Conservation (phyloP, 1,140 invertebrate genomes). For the Matsumurasca onukii region DNA sequence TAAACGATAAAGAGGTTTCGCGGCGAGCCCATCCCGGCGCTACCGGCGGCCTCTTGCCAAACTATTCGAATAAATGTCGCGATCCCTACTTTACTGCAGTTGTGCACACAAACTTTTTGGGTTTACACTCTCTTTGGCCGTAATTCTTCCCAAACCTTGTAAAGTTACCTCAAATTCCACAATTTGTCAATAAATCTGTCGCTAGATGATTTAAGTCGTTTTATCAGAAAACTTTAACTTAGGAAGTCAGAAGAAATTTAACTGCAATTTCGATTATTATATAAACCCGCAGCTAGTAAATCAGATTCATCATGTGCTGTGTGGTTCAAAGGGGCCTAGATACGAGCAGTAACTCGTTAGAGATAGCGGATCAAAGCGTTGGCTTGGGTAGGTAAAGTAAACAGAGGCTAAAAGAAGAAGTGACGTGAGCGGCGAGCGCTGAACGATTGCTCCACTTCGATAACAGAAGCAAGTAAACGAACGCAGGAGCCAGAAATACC, state of each 20-base stretch:
- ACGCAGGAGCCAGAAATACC: conserved; percentile 8
- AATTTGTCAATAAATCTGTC: no score
- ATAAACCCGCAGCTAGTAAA: background rate
- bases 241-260: no score
- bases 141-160: no score
- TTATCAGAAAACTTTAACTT: no score
- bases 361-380: conserved; percentile 6
- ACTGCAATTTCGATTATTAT: background rate
- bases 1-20: background rate
- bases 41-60: background rate
- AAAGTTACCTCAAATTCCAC: no score
- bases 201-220: no score
- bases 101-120: background rate
- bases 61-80: conserved; percentile 25
- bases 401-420: conserved; percentile 21
- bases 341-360: background rate
- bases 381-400: background rate
- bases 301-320: no score
- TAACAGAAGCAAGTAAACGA: conserved; percentile 16
- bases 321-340: no score
- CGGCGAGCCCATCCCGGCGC: background rate
- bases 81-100: conserved; percentile 12
- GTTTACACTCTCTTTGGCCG: conserved; percentile 4
- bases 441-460: conserved; percentile 17
- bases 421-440: background rate